Base-by-base conservation (phyloP, 2,888 invertebrate species). In the Agonopterix arenella region DNA sequence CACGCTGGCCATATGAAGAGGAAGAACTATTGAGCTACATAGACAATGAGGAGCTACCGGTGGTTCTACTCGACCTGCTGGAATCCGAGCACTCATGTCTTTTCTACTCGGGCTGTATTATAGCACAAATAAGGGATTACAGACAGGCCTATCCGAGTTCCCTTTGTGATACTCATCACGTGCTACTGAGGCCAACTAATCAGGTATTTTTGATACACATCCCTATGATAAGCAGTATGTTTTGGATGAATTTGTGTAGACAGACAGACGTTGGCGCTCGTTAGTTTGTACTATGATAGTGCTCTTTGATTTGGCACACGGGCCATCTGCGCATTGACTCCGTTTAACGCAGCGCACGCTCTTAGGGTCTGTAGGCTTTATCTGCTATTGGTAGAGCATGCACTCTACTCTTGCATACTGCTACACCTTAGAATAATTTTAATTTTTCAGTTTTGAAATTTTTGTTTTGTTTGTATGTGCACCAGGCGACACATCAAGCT, bases 61-160 rank as follows among this genome's bases (percentile, higher is more conserved):
- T 96, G 54, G 93, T 95, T 71, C 90, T 98, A 52, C 90, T 96
- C 55, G 96, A 97, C 77, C 85, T 97, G 60, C 84, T 98, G 54
- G 96, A 96, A 74, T 91, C 93, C 8, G 94, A 95, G 72, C 93
- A 96, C 73, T 94, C 95, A 48, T 94, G 95, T 80, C 90, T 98
- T 54, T 96, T 97, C 86, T 97, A 97, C 80, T 95, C 94, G 63
- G 97, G 97, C 56, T 97, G 97, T 88, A 94, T 98, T 57, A 95
- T 97, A 74, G 96, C 95, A 64, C 96, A 97, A 90, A 92, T 98
- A 66, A 92, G 97, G 69, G 97, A 98, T 84, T 96, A 95, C 77
- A 91, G 97, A 72, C 95, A 94, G 85, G 93, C 93, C 61, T 94
- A 93, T 88, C 93, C 94, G 64, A 92, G 91, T 80, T 93, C 92